phyloP scores from a whole-genome alignment of 1,140 invertebrate genomes.

The Drosophila kikkawai region DNA sequence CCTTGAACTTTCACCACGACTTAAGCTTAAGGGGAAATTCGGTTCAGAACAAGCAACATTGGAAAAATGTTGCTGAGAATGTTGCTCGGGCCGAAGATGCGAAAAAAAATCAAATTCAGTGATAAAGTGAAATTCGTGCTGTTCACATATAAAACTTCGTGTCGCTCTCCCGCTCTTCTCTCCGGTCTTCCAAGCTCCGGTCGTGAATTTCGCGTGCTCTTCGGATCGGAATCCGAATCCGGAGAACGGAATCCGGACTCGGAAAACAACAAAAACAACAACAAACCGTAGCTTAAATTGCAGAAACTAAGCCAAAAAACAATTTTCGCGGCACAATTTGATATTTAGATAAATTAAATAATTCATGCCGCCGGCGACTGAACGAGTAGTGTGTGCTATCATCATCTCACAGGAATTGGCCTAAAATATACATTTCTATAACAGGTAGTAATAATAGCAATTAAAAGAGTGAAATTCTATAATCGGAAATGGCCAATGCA shows the following conservation, averaged over 20 bases:
- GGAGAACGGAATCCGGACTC: constrained; percentile 32
- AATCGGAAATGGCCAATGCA: constrained; percentile 13
- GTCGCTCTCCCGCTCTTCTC: constrained; percentile 36
- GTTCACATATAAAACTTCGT: constrained; percentile 65
- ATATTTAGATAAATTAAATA: constrained; percentile 51
- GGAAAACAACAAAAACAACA: constrained; percentile 21
- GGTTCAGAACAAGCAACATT: background rate
- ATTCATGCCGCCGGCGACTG: constrained; percentile 19
- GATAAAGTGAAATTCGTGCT: constrained; percentile 72
- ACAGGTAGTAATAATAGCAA: constrained; percentile 30
- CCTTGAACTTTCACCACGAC: background rate
- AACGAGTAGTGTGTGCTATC: constrained; percentile 9
- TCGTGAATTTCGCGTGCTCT: constrained; percentile 31
- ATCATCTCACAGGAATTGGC: constrained; percentile 16
- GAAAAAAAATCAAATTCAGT: constrained; percentile 76
- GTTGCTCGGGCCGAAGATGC: constrained; percentile 29
- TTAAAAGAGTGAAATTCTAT: constrained; percentile 6
- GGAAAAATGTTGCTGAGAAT: constrained; percentile 13
- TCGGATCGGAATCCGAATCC: constrained; percentile 62
- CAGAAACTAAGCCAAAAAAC: constrained; percentile 42
- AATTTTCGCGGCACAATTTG: constrained; percentile 33
- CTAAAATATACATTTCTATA: constrained; percentile 16
- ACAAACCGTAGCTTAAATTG: constrained; percentile 7
- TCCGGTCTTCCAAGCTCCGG: constrained; percentile 20
- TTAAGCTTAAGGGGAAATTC: background rate